Evolutionary conservation across 1,140 invertebrate species (phyloP).

Genomic region (Proctacanthus coquilletti): DNA sequence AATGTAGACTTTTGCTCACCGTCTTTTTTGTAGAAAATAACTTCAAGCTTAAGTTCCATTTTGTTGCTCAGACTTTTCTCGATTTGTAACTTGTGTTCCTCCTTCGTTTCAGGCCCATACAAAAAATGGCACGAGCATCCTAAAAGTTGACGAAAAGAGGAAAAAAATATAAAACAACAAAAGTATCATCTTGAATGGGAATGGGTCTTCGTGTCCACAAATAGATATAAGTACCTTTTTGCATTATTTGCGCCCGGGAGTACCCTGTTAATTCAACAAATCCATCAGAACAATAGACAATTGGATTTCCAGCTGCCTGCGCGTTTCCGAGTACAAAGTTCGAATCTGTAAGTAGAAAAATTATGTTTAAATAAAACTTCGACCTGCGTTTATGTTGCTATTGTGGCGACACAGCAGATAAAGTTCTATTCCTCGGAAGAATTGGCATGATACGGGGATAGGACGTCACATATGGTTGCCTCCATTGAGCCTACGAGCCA

Average conservation of each 20-base stretch:
- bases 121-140: slow-evolving; percentile 90
- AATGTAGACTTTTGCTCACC: slow-evolving; percentile 44
- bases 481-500: too few species aligned
- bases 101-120: slow-evolving; percentile 77
- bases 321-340: slow-evolving; percentile 97
- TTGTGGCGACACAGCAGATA: too few species aligned
- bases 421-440: too few species aligned
- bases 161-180: neutral
- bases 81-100: slow-evolving; percentile 77
- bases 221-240: slow-evolving; percentile 49
- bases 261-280: slow-evolving; percentile 94
- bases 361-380: too few species aligned
- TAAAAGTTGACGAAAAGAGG: slow-evolving; percentile 6
- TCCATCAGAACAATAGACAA: slow-evolving; percentile 95
- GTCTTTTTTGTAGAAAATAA: slow-evolving; percentile 89
- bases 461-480: too few species aligned
- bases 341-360: slow-evolving; percentile 81
- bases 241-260: slow-evolving; percentile 88
- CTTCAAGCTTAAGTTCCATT: slow-evolving; percentile 82
- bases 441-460: too few species aligned
- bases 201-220: slow-evolving; percentile 1
- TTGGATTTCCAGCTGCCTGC: slow-evolving; percentile 80
- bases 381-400: too few species aligned
- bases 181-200: neutral
- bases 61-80: slow-evolving; percentile 78